A percentile compares a stretch with the other conserved stretches of the same genome.
Conservation (phyloP, 2,797 vertebrate species). For the Euphonia xanthogaster region DNA sequence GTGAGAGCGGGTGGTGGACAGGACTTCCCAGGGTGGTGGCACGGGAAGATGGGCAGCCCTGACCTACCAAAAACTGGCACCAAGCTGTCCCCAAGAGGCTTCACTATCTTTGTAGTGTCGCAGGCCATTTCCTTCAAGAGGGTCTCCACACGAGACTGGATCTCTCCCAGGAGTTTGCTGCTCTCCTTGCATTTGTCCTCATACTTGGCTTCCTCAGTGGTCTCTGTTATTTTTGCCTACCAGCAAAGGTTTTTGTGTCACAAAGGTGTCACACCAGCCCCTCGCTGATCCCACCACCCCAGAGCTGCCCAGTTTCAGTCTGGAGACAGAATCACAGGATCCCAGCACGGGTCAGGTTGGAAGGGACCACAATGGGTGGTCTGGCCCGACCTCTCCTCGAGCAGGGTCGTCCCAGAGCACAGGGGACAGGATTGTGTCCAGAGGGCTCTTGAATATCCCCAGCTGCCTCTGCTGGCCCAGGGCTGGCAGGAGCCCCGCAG, state of each 20-base stretch:
- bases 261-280: neutral
- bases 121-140: constrained; percentile 39
- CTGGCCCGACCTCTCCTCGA: neutral
- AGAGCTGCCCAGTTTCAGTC: neutral
- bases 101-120: neutral
- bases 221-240: constrained; percentile 56
- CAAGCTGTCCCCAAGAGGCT: constrained; percentile 65
- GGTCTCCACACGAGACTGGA: neutral
- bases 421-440: neutral
- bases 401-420: neutral
- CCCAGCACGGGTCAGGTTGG: neutral
- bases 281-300: neutral
- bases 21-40: rapidly evolving
- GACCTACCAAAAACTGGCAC: constrained; percentile 67
- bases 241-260: neutral
- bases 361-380: neutral
- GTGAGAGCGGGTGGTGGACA: rapidly evolving
- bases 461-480: neutral
- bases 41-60: rapidly evolving
- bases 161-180: constrained; percentile 17
- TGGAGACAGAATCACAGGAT: neutral
- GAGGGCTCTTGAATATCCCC: neutral
- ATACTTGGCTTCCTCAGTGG: neutral
- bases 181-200: constrained; percentile 32
- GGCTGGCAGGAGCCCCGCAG: neutral